These are phyloP conservation scores for Panulirus ornatus DNA, from an alignment of 1,140 invertebrate species.

Conservation along the genomic window DNA sequence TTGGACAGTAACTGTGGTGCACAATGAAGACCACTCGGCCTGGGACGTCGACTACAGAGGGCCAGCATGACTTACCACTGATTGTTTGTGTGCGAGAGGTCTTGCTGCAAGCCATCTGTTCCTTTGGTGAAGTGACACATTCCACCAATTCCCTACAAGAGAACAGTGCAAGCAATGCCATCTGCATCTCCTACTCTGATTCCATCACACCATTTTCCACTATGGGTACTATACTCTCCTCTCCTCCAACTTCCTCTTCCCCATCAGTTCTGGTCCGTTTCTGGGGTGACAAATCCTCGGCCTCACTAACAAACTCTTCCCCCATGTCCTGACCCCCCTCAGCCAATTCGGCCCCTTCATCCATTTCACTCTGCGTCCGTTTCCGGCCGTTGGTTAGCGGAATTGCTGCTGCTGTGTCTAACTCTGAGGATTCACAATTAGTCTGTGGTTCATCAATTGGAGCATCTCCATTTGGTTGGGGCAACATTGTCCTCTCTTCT, in stretches of 20 bases:
- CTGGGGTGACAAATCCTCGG: conserved; percentile 39
- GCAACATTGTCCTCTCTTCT: conserved; percentile 54
- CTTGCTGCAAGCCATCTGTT: conserved; percentile 21
- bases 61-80: conserved; percentile 31
- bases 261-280: conserved; percentile 69
- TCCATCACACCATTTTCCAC: conserved; percentile 66
- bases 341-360: conserved; percentile 53
- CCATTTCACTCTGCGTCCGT: conserved; percentile 72
- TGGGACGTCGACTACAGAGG: conserved; percentile 26
- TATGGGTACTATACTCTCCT: conserved; percentile 35
- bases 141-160: conserved; percentile 17
- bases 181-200: conserved; percentile 49
- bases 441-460: conserved; percentile 54
- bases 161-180: conserved; percentile 21
- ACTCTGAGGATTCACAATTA: conserved; percentile 53
- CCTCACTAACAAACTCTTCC: conserved; percentile 49
- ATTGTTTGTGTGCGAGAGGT: conserved; percentile 16
- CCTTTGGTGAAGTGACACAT: background rate
- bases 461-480: conserved; percentile 67
- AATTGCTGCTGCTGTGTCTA: conserved; percentile 34
- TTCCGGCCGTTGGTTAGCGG: conserved; percentile 67
- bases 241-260: conserved; percentile 49
- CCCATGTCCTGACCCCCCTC: conserved; percentile 43
- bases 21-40: conserved; percentile 32
- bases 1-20: conserved; percentile 65